Evolutionary conservation across 2,113 vertebrate genomes (phyloP).

Genomic region (Cricetomys ansorgei): DNA sequence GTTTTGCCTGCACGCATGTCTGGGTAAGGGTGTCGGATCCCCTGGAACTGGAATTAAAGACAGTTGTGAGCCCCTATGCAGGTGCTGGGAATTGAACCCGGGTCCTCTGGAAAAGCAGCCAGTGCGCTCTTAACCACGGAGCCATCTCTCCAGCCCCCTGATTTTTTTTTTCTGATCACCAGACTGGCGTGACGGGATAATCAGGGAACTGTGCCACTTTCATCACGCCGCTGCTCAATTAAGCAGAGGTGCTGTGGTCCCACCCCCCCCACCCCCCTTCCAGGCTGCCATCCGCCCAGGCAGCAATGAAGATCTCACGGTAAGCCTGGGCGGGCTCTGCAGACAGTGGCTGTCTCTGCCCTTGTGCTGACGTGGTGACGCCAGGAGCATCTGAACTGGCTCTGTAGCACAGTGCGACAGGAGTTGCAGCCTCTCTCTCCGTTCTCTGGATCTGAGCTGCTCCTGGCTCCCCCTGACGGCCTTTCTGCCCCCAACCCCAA

Average conservation of each 20-base stretch:
- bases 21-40: too few species aligned
- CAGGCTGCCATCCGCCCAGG: not conserved
- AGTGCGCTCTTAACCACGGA: too few species aligned
- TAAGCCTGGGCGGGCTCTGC: not conserved
- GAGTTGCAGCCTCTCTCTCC: not conserved
- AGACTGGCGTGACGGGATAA: not conserved
- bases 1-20: too few species aligned
- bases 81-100: too few species aligned
- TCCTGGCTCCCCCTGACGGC: too few species aligned
- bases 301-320: fast-evolving
- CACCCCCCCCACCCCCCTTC: too few species aligned
- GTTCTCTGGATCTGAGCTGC: not conserved
- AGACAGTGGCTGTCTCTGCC: not conserved
- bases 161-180: not conserved
- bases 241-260: too few species aligned
- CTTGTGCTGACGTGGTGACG: not conserved
- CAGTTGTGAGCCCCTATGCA: too few species aligned
- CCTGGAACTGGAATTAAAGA: too few species aligned
- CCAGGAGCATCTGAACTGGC: not conserved
- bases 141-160: too few species aligned
- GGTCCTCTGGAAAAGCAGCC: too few species aligned
- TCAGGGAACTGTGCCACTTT: not conserved
- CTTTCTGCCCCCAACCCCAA: not conserved
- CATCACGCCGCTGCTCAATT: fast-evolving
- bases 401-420: too few species aligned